These are phyloP conservation scores for Gortyna flavago DNA, from an alignment of 2,888 invertebrate genomes.

Conservation along the genomic window DNA sequence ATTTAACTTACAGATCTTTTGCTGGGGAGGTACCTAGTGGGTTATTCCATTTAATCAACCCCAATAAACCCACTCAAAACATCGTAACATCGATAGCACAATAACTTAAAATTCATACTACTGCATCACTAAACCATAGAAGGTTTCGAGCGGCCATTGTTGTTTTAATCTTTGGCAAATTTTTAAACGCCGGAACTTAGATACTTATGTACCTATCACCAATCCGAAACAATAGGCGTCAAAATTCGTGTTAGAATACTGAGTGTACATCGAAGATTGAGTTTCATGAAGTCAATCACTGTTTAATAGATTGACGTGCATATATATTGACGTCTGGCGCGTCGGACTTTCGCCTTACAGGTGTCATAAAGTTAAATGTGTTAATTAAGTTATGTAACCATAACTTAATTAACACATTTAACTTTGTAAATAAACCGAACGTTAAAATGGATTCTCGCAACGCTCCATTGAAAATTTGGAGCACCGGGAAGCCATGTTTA, in stretches of 20 bases:
- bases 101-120: no score
- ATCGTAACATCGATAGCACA: no score
- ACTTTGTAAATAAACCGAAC: conserved; percentile 25
- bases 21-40: no score
- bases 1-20: no score
- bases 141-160: no score
- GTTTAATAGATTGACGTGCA: not conserved
- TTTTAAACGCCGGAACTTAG: no score
- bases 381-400: no score
- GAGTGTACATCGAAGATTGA: not conserved
- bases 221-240: not conserved
- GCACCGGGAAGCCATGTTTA: conserved; percentile 41
- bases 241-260: not conserved
- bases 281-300: not conserved
- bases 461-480: conserved; percentile 37
- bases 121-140: no score
- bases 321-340: conserved; percentile 5
- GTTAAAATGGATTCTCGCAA: conserved; percentile 31
- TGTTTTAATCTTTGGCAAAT: no score
- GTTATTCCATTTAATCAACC: no score
- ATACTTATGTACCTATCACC: not conserved
- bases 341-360: not conserved
- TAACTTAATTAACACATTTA: conserved; percentile 46
- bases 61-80: no score
- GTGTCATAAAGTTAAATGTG: no score